These are phyloP conservation scores for Eucidaris tribuloides DNA, from an alignment of 35 echinoderm and acorn worm genomes.

Conservation along the genomic window DNA sequence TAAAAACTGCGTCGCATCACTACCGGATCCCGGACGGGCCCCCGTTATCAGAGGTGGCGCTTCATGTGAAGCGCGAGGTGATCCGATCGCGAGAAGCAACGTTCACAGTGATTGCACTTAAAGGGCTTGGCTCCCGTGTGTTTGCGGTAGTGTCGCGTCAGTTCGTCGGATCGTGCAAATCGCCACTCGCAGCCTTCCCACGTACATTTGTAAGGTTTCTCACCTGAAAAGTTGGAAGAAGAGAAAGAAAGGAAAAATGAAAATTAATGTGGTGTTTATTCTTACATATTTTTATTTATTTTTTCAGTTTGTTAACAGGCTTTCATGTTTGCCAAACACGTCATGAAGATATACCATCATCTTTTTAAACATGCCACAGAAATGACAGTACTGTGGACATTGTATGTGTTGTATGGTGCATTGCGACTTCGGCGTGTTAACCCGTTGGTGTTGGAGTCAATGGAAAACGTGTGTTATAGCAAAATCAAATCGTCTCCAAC, in stretches of 20 bases:
- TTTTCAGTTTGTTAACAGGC: neutral
- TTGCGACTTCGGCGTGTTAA: neutral
- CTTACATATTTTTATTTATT: neutral
- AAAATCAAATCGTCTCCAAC: too few species aligned
- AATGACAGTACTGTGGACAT: too few species aligned
- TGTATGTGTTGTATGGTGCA: neutral
- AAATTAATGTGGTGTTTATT: neutral
- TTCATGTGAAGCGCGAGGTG: constrained; percentile 98
- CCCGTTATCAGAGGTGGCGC: constrained; percentile 86
- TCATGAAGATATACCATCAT: neutral
- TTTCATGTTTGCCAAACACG: neutral
- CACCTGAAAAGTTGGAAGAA: constrained; percentile 61
- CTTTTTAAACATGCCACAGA: neutral
- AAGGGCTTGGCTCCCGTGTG: constrained; percentile 97
- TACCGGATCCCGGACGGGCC: too few species aligned
- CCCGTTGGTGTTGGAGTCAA: too few species aligned
- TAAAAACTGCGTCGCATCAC: too few species aligned
- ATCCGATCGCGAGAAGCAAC: constrained; percentile 96
- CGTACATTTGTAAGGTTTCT: constrained; percentile 98
- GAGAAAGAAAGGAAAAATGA: neutral
- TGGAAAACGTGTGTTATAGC: too few species aligned
- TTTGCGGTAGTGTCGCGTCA: constrained; percentile 97
- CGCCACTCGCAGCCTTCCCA: constrained; percentile 99
- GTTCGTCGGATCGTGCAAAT: constrained; percentile 87
- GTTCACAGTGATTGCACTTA: constrained; percentile 96